phyloP scores from a whole-genome alignment of 2,113 vertebrate species.

The Melanerpes aurifrons region DNA sequence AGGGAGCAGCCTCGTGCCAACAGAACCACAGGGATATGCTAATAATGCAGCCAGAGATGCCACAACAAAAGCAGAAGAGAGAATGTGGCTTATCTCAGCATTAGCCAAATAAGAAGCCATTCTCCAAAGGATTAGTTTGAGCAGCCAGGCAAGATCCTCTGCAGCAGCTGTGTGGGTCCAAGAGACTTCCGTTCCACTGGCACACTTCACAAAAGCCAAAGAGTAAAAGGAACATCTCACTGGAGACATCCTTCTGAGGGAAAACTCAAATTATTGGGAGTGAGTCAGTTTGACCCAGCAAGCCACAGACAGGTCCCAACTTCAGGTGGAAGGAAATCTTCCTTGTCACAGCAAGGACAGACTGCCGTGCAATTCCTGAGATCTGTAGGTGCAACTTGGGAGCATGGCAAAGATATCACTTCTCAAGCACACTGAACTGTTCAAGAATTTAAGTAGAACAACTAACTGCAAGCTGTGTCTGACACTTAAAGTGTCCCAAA shows the following conservation, averaged over 20 bases:
- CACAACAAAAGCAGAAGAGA: not conserved
- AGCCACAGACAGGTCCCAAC: not conserved
- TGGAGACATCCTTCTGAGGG: not conserved
- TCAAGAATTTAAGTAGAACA: not conserved
- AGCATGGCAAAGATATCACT: not conserved
- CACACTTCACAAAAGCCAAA: not conserved
- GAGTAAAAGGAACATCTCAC: not conserved
- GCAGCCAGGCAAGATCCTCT: not conserved
- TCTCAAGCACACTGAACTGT: not conserved
- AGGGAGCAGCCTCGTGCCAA: not conserved
- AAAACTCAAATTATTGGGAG: not conserved
- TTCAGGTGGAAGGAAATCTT: not conserved
- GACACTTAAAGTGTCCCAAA: not conserved
- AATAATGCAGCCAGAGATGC: not conserved
- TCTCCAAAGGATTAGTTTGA: not conserved
- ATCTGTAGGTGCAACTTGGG: not conserved
- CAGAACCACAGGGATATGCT: not conserved
- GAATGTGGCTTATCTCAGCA: not conserved
- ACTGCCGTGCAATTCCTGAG: not conserved
- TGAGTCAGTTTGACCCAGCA: not conserved
- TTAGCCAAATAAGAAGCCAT: not conserved
- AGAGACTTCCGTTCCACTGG: not conserved
- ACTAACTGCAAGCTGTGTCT: not conserved
- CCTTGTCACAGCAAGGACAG: not conserved
- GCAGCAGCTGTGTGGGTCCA: rapidly evolving